Base-by-base conservation (phyloP, 2,113 vertebrate genomes). In the Andinoacara biseriatus region DNA sequence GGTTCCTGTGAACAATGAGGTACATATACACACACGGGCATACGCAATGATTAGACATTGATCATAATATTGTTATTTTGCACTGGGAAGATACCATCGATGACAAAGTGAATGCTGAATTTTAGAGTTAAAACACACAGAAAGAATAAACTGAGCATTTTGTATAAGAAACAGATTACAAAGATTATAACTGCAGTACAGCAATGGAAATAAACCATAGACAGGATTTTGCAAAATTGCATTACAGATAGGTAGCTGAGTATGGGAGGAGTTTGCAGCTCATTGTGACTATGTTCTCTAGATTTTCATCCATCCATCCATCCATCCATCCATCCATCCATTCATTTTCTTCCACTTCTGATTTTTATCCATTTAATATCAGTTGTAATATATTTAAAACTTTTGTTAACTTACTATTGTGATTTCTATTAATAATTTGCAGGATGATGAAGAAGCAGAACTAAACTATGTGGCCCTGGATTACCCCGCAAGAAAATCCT, bases 401-500 rank as follows among this genome's bases (percentile, higher is more conserved):
- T 2, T 9, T 38, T 40, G 38, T 40, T 40, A 40, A 40, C 10
- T 40, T 2, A 40, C 38, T 10, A 40, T 10, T 40, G 2, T 10
- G 3, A 40, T 65, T 40, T 1, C 7, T 43, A 0, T 40, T 15
- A 43, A 65, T 24, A 0, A 65, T 65, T 65, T 2, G 0, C 62
- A 92, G 91, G 67, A 62, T 11, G 61, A 1, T 40, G 78, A 61
- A 20, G 49, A 7, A 5, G 10, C 0, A 1, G 60, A 14, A 20
- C 0, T 86, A 15, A 89, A 92, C 69, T 92, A 93, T 0, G 87
- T 52, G 2, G 84, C 84, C 0, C 79, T 93, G 74, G 43, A 87
- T 56, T 92, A 92, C 69, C 4, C 61, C 7, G 24, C 82, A 38
- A 87, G 82, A 82, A 78, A 76, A 67, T 11, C 57, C 20, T 59